Percentiles rank a stretch among this genome's conserved stretches.
phyloP scores from a whole-genome alignment of 2,113 vertebrate genomes.

The Cichladusa arquata region DNA sequence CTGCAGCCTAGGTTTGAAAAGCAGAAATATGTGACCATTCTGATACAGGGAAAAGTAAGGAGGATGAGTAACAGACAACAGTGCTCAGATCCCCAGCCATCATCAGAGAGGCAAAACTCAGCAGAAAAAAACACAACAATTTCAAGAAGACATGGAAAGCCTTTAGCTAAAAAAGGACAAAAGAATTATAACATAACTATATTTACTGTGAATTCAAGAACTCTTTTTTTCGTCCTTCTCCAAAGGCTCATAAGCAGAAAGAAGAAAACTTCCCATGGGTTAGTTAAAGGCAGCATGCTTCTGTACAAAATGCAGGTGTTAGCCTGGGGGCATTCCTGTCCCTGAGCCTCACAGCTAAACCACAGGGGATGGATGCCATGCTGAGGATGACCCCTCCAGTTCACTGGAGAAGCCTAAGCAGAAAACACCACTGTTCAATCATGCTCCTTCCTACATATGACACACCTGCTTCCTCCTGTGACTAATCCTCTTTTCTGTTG shows the following conservation, averaged over 20 bases:
- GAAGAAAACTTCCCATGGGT: background rate
- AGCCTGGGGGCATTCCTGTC: background rate
- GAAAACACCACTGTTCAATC: slow-evolving; percentile 32
- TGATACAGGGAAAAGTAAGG: background rate
- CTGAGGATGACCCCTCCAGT: background rate
- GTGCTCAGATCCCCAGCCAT: background rate
- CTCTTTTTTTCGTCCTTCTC: background rate
- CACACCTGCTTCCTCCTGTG: slow-evolving; percentile 52
- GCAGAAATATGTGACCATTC: background rate
- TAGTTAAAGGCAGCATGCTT: background rate
- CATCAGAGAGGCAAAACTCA: background rate
- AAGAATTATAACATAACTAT: background rate
- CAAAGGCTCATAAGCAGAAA: background rate
- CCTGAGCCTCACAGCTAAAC: background rate
- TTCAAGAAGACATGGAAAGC: background rate
- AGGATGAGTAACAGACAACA: background rate
- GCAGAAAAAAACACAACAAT: background rate
- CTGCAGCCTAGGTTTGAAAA: slow-evolving; percentile 11
- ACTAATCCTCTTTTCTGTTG: slow-evolving; percentile 46
- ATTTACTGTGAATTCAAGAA: background rate
- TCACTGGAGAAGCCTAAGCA: background rate
- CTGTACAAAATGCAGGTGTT: background rate
- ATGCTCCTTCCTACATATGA: background rate
- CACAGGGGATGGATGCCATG: background rate
- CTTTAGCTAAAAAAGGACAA: background rate